phyloP scores from a whole-genome alignment of 2,113 vertebrate genomes.

The Jacana jacana region DNA sequence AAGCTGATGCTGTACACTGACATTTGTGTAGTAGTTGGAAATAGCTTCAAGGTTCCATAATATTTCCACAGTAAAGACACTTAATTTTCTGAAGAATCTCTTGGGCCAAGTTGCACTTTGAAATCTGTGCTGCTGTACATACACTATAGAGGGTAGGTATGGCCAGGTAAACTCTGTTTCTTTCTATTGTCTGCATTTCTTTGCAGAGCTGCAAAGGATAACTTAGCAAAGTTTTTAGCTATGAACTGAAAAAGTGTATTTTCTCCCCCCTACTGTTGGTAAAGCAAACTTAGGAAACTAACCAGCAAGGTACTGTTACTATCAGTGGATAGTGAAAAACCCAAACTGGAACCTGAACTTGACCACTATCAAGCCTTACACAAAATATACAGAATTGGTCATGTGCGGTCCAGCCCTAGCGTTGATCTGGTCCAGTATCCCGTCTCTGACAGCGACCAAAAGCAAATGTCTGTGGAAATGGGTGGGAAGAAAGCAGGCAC shows the following conservation, averaged over 20 bases:
- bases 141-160: not conserved
- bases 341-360: not conserved
- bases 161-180: not conserved
- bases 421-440: not conserved
- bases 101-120: not conserved
- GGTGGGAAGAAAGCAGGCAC: accelerated
- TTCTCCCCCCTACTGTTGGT: not conserved
- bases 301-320: not conserved
- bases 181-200: not conserved
- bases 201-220: not conserved
- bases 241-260: not conserved
- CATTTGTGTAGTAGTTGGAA: not conserved
- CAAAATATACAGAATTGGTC: not conserved
- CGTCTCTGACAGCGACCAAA: not conserved
- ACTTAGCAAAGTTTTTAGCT: not conserved
- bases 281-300: not conserved
- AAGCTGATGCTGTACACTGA: not conserved
- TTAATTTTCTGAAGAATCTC: not conserved
- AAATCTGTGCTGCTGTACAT: not conserved
- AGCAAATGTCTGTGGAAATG: not conserved
- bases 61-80: not conserved
- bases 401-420: not conserved
- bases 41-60: not conserved
- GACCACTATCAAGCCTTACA: not conserved
- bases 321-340: not conserved